phyloP scores from a whole-genome alignment of 2,113 vertebrate species.

The Leptobrachium leishanense region DNA sequence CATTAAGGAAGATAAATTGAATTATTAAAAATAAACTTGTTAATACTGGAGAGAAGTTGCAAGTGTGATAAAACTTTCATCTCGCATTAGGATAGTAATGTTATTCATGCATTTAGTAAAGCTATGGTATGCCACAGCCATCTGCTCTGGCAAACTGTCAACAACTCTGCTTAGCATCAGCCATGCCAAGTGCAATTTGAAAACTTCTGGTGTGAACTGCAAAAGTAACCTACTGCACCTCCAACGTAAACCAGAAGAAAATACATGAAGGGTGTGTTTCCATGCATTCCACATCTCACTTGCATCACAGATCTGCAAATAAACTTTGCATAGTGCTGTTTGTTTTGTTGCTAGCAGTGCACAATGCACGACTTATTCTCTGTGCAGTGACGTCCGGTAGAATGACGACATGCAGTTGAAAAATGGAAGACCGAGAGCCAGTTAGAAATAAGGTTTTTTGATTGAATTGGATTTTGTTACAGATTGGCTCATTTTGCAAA shows the following conservation, averaged over 20 bases:
- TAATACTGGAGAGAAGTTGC: constrained; percentile 55
- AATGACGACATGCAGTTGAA: too few relatives aligned
- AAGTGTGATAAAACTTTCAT: constrained; percentile 63
- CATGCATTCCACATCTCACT: background rate
- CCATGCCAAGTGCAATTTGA: constrained; percentile 54
- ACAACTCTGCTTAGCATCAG: constrained; percentile 49
- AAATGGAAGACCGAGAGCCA: too few relatives aligned
- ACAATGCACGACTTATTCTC: too few relatives aligned
- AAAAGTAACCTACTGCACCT: constrained; percentile 48
- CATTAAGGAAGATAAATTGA: constrained; percentile 54
- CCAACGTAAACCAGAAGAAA: constrained; percentile 30
- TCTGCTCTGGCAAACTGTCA: constrained; percentile 65
- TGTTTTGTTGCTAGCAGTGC: too few relatives aligned
- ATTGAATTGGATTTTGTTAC: too few relatives aligned
- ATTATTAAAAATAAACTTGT: constrained; percentile 59
- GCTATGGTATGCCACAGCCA: constrained; percentile 64
- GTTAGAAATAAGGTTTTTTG: too few relatives aligned
- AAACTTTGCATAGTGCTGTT: too few relatives aligned
- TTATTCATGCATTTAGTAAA: constrained; percentile 64
- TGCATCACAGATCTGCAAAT: background rate
- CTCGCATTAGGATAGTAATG: constrained; percentile 63
- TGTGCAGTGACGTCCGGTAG: too few relatives aligned
- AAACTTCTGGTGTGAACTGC: constrained; percentile 54
- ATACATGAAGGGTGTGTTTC: constrained; percentile 22
- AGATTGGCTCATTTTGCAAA: too few relatives aligned